Conservation (phyloP, 2,113 vertebrate species). For the Hyperoodon ampullatus region DNA sequence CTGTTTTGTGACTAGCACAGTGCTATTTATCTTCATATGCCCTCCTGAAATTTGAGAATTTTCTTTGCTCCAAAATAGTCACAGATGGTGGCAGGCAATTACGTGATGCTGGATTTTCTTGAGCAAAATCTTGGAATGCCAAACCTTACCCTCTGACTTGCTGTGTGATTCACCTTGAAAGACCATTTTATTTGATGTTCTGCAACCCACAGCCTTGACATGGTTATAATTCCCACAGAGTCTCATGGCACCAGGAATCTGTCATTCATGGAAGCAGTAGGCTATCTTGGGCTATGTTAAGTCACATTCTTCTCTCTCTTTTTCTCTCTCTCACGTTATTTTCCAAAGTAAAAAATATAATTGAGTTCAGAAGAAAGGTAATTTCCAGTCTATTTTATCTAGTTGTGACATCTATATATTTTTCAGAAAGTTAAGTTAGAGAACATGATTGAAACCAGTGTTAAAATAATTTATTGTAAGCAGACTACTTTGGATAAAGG, state of each 20-base stretch:
- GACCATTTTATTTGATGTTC: conserved; percentile 57
- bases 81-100: conserved; percentile 7
- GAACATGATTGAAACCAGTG: not conserved
- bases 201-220: conserved; percentile 1
- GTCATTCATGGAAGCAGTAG: not conserved
- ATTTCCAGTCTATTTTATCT: not conserved
- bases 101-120: conserved; percentile 37
- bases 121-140: not conserved
- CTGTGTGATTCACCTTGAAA: conserved; percentile 63
- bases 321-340: not conserved
- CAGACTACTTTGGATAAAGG: not conserved
- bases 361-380: not conserved
- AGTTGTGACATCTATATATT: not conserved
- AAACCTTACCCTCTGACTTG: not conserved
- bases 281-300: conserved; percentile 14
- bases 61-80: conserved; percentile 47
- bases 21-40: not conserved
- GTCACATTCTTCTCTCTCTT: not conserved
- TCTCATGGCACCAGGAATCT: conserved; percentile 20
- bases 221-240: conserved; percentile 51
- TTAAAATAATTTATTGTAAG: not conserved
- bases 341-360: not conserved
- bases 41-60: conserved; percentile 11
- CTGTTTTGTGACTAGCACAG: not conserved
- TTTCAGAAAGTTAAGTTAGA: not conserved